Evolutionary conservation across 2,113 vertebrate species (phyloP).

Genomic region (Dasypus novemcinctus): DNA sequence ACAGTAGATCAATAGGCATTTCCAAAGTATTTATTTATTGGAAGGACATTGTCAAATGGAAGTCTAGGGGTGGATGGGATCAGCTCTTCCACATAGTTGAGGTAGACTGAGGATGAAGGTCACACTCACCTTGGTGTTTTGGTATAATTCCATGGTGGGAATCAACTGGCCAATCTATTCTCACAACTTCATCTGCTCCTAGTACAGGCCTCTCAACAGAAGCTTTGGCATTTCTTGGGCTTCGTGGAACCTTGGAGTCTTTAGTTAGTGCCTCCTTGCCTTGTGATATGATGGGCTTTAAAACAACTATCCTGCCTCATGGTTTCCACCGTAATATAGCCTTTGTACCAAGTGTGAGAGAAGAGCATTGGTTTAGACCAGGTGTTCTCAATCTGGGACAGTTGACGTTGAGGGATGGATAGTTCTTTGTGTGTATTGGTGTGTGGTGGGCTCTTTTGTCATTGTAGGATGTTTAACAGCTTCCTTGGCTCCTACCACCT

Average conservation of each 20-base stretch:
- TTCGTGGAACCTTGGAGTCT: background rate
- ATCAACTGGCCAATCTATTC: conserved; percentile 49
- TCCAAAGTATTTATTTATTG: background rate
- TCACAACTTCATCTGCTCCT: conserved; percentile 35
- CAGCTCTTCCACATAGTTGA: background rate
- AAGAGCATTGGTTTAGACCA: background rate
- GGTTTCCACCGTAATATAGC: background rate
- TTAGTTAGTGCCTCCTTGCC: background rate
- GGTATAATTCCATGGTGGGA: conserved; percentile 39
- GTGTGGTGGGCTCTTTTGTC: background rate
- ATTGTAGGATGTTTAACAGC: background rate
- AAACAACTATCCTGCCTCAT: background rate
- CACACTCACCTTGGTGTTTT: background rate
- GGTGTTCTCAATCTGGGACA: background rate
- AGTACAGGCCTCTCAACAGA: conserved; percentile 51
- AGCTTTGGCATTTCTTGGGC: conserved; percentile 54
- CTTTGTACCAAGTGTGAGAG: background rate
- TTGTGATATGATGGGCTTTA: background rate
- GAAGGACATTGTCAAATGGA: background rate
- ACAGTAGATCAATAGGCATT: background rate
- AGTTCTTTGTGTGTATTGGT: background rate
- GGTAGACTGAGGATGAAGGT: background rate
- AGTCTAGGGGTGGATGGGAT: background rate
- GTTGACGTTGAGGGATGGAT: background rate
- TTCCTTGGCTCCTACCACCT: background rate